Percentiles rank a stretch among this genome's conserved stretches.
phyloP scores from a whole-genome alignment of 2,888 invertebrate genomes.

The Sisyra nigra region DNA sequence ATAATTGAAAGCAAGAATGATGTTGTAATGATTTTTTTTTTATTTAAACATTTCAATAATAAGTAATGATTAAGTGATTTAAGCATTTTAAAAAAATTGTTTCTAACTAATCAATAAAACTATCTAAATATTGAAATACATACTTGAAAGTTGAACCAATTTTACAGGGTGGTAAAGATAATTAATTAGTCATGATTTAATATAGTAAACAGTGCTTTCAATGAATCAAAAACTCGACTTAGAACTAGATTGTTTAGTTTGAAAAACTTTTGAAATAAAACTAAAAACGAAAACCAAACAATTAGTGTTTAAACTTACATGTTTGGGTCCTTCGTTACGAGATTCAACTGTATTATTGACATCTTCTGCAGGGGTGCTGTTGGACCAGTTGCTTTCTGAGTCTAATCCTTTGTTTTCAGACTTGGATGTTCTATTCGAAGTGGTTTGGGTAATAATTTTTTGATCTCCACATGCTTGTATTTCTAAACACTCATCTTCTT shows the following conservation, averaged over 20 bases:
- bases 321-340: slow-evolving; percentile 3
- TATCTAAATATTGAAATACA: too few relatives aligned
- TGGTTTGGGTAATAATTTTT: slow-evolving; percentile 10
- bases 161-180: too few relatives aligned
- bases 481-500: slow-evolving; percentile 49
- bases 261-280: background rate
- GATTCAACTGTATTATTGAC: slow-evolving; percentile 4
- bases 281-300: background rate
- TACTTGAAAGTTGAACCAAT: too few relatives aligned
- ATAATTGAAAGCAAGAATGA: too few relatives aligned
- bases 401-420: slow-evolving; percentile 9
- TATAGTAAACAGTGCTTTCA: too few relatives aligned
- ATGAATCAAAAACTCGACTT: background rate
- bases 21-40: too few relatives aligned
- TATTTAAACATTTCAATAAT: too few relatives aligned
- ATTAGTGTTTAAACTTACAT: slow-evolving; percentile 5
- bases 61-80: too few relatives aligned
- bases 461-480: slow-evolving; percentile 13
- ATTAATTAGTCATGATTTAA: too few relatives aligned
- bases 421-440: slow-evolving; percentile 13
- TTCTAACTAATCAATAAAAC: too few relatives aligned
- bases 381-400: background rate
- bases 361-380: slow-evolving; percentile 2
- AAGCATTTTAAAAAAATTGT: too few relatives aligned
- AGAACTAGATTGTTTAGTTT: background rate